Evolutionary conservation across 2,888 invertebrate species (phyloP), one percentile per base, ranked within the genome.

Genomic region (Heliconius charithonia): DNA sequence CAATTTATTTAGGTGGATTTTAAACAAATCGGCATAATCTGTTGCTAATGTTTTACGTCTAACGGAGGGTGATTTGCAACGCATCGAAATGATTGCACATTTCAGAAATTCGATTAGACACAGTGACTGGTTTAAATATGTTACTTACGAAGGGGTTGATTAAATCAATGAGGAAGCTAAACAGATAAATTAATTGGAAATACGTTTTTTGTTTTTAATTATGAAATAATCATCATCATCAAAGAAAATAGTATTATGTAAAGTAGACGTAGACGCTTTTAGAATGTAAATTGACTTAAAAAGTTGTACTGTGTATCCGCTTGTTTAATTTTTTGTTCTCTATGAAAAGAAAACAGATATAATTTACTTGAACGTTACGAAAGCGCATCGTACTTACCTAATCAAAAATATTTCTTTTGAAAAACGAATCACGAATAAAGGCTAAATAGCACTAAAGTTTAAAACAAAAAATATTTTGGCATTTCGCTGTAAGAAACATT

Each of bases 61-160:
- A 81, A 83, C 84, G 85, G 84, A 84, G 85, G 93, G 90, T 85
- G 88, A 92, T 93, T 92, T 83, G 91, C 78, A 80, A 83, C 90
- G 91, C 91, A 88, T 85, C 81, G 85, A 85, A 84, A 85, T 84
- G 90, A 90, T 90, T 90, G 88, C 86, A 86, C 77, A 89, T 88
- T 89, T 85, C 84, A 84, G 71, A 85, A 85, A 85, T 87, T 85
- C 86, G 86, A 89, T 89, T 89, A 85, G 86, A 84, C 83, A 85
- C 85, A 85, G 80, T 79, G 76, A 80, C 81, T 75, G 75, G 76
- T 66, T 76, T 77, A 77, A 81, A 80, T 72, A 37, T 51, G 67
- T 72, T 74, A 74, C 63, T 74, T 74, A 74, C 29, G 45, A 62
- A 74, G 74, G 74, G 74, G 63, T 45, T 29, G 71, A 62, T 63